Base-by-base conservation (phyloP, 2,113 vertebrate species). In the Siniperca chuatsi region DNA sequence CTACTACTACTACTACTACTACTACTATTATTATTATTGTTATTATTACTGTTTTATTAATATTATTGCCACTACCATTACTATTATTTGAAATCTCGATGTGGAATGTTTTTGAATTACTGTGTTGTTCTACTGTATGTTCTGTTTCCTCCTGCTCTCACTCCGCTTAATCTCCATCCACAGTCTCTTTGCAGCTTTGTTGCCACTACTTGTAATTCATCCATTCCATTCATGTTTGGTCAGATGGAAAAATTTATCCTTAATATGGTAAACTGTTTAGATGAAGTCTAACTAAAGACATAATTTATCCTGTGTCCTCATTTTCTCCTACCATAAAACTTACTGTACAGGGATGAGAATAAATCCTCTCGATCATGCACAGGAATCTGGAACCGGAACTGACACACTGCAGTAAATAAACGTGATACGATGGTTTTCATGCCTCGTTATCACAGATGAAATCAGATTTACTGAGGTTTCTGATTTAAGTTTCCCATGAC, bases 401-500 rank as follows among this genome's bases (percentile, higher is more conserved):
- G 62, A 75, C 58, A 23, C 21, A 8, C 54, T 48, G 57, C 37
- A n/a, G 58, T 52, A 7, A 74, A 16, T 68, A 52, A 78, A 55
- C 6, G 16, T 37, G 60, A 80, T 48, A 61, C 81, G 50, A 62
- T 29, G 40, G 23, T 79, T 82, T 61, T 40, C 64, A 68, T 64
- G 58, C 84, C 18, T 78, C 0, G 16, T 72, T 67, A 20, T 61
- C 61, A 16, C 60, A 78, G 57, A 69, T 70, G 77, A 58, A 20
- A 80, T 91, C 67, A 61, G 6, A 78, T 44, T 52, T 11, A 44
- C 25, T 21, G 6, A 69, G 37, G 21, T 18, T 20, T 78, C 33
- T 44, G 8, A 67, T 25, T 37, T 23, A 13, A 21, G 50, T 48
- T 82, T 69, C 82, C 73, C 73, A 75, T 85, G 62, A 64, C 79